A percentile compares a stretch with the other conserved stretches of the same genome.
These are phyloP conservation scores for Phengaris alcon DNA, from an alignment of 2,888 invertebrate species.

Conservation along the genomic window DNA sequence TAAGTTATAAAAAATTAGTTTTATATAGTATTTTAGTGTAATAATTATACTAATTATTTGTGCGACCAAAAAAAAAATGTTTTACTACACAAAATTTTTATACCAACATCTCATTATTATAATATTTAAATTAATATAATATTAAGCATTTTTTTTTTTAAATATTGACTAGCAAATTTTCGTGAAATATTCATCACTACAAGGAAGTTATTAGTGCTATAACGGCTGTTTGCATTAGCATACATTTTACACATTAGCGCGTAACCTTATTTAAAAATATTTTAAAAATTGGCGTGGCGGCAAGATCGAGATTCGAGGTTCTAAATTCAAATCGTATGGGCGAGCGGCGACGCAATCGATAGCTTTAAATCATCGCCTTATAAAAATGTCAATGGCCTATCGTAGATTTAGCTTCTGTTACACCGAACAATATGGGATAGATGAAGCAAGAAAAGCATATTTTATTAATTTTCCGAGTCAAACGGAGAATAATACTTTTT, in stretches of 20 bases:
- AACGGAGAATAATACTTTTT: no score
- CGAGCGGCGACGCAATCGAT: constrained; percentile 68
- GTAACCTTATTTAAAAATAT: constrained; percentile 5
- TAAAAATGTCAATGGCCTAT: constrained; percentile 76
- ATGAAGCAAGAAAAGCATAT: no score
- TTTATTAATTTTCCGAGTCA: neutral
- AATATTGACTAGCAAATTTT: constrained; percentile 9
- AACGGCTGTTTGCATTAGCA: neutral
- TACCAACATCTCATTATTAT: neutral
- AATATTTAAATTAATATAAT: neutral
- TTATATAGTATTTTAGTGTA: neutral
- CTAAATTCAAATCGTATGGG: constrained; percentile 55
- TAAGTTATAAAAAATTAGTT: no score
- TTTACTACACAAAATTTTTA: neutral
- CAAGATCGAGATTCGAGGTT: constrained; percentile 36
- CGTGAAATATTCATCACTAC: constrained; percentile 3
- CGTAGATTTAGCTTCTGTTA: constrained; percentile 45
- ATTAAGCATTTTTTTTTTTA: no score
- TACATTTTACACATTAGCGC: neutral
- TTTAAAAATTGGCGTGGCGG: constrained; percentile 25
- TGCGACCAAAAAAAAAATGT: neutral
- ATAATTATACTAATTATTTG: neutral
- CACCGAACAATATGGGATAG: constrained; percentile 47
- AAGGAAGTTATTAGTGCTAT: constrained; percentile 21
- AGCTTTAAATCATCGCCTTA: constrained; percentile 71